Conservation (phyloP, 2,113 vertebrate genomes). For the Prolemur simus region DNA sequence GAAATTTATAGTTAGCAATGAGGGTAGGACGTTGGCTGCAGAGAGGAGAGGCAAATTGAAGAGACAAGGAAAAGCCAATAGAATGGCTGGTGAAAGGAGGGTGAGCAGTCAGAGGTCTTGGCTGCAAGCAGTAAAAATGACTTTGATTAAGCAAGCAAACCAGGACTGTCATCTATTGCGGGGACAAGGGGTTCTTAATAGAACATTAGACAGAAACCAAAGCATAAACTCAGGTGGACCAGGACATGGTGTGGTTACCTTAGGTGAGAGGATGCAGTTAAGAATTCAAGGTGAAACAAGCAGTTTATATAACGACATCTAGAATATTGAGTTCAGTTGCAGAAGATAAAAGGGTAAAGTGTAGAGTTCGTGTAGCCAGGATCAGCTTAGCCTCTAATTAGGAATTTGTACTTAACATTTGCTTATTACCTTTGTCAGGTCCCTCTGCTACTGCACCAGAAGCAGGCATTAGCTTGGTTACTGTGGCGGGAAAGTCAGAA, state of each 20-base stretch:
- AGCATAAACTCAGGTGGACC: not conserved
- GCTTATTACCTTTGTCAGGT: conserved; percentile 74
- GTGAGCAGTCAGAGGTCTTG: not conserved
- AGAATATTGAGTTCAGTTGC: not conserved
- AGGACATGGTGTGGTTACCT: accelerated
- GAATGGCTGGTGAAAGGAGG: not conserved
- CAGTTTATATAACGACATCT: not conserved
- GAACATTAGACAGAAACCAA: too few species aligned
- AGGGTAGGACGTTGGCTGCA: not conserved
- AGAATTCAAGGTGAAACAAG: not conserved
- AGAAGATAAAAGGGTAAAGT: not conserved
- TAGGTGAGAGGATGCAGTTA: not conserved
- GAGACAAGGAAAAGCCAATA: not conserved
- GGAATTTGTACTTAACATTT: not conserved
- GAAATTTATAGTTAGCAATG: not conserved
- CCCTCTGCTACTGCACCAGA: conserved; percentile 92
- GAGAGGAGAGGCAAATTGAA: not conserved
- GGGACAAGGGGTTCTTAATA: too few species aligned
- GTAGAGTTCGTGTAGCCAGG: not conserved
- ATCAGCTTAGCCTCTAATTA: not conserved
- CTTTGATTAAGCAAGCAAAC: not conserved
- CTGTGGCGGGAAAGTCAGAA: conserved; percentile 94
- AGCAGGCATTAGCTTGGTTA: conserved; percentile 92
- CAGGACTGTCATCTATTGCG: not conserved
- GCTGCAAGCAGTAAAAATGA: not conserved